Evolutionary conservation across 2,888 invertebrate genomes (phyloP).

Genomic region (Steinernema carpocapsae): DNA sequence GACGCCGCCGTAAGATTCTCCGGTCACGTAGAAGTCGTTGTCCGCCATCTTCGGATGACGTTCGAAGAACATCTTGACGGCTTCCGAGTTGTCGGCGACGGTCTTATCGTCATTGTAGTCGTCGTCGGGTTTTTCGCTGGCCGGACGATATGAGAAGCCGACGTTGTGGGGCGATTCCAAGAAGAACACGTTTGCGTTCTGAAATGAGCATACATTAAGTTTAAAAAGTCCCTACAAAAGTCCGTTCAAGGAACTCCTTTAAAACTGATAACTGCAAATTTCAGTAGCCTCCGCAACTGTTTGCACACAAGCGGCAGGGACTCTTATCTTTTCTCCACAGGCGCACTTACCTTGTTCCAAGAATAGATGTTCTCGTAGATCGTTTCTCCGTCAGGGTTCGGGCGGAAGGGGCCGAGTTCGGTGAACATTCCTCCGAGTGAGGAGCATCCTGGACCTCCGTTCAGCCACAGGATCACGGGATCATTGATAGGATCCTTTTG

Average conservation of each 20-base stretch:
- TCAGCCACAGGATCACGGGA: constrained; percentile 71
- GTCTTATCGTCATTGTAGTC: constrained; percentile 65
- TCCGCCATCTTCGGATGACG: constrained; percentile 71
- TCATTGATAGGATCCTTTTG: constrained; percentile 69
- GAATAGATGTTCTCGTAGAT: constrained; percentile 62
- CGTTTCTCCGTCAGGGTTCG: constrained; percentile 59
- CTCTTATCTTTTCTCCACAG: neutral
- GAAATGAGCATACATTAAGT: constrained; percentile 18
- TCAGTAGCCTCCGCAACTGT: no score
- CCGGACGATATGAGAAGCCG: constrained; percentile 71
- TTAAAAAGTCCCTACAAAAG: constrained; percentile 25
- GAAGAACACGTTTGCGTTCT: constrained; percentile 72
- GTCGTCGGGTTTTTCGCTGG: constrained; percentile 55
- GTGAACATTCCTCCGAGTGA: constrained; percentile 57
- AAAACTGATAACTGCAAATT: neutral
- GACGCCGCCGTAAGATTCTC: constrained; percentile 38
- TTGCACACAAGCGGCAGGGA: no score
- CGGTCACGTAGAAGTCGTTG: constrained; percentile 70
- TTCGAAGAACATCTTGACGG: constrained; percentile 71
- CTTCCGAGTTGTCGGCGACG: constrained; percentile 70
- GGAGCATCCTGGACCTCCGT: constrained; percentile 68
- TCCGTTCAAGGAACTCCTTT: neutral
- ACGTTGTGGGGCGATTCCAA: constrained; percentile 73
- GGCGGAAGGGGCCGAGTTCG: constrained; percentile 60
- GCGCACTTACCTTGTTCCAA: constrained; percentile 66